These are phyloP conservation scores for Hydrochoerus hydrochaeris DNA, from an alignment of 2,113 vertebrate species.

Conservation along the genomic window DNA sequence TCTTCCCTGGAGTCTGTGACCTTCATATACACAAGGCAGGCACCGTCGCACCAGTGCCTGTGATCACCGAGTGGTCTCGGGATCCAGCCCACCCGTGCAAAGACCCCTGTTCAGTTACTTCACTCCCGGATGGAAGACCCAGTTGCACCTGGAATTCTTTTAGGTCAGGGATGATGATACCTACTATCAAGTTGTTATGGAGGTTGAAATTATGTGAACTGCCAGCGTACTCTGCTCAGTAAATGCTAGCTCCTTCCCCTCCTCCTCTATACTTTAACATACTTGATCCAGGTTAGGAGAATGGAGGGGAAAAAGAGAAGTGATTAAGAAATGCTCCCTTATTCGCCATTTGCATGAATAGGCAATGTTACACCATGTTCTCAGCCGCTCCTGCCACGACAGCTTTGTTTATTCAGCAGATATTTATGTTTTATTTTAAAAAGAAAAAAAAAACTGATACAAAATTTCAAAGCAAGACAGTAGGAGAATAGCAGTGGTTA, in stretches of 20 bases:
- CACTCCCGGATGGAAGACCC: not conserved
- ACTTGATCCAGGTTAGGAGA: not conserved
- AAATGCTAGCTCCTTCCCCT: slow-evolving; percentile 7
- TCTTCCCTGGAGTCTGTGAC: not conserved
- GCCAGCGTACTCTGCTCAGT: not conserved
- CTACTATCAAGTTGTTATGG: not conserved
- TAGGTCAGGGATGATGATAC: not conserved
- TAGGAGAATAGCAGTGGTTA: too few relatives aligned
- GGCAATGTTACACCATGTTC: not conserved
- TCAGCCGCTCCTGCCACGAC: not conserved
- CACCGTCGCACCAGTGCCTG: fast-evolving
- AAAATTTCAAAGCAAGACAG: too few relatives aligned
- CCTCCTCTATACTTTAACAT: not conserved
- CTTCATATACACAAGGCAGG: not conserved
- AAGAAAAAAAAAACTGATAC: too few relatives aligned
- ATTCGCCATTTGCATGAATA: not conserved
- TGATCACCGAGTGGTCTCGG: not conserved
- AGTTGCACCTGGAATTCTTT: not conserved
- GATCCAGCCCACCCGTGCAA: not conserved
- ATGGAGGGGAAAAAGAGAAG: not conserved
- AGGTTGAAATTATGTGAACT: slow-evolving; percentile 4
- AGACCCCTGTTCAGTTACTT: not conserved
- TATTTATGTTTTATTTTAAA: too few relatives aligned
- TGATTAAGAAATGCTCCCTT: not conserved
- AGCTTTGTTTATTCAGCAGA: not conserved